Percentiles rank a stretch among this genome's conserved stretches.
phyloP scores from a whole-genome alignment of 2,113 vertebrate species.

The Rhabdornis inornatus region DNA sequence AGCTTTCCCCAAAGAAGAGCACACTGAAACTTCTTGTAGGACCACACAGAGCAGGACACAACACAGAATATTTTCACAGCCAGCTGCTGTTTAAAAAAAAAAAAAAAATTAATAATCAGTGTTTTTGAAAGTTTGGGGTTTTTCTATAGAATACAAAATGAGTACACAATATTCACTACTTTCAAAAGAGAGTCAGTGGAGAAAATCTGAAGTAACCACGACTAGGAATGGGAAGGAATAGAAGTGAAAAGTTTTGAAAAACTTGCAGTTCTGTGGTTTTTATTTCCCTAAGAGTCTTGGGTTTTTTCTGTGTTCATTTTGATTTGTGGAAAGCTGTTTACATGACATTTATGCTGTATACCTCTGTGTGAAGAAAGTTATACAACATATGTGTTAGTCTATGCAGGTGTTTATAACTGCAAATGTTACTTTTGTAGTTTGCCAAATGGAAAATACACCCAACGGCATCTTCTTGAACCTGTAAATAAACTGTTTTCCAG shows the following conservation, averaged over 20 bases:
- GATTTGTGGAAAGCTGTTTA: constrained; percentile 17
- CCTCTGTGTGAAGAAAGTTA: constrained; percentile 7
- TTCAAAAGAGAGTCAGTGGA: neutral
- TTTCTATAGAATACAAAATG: neutral
- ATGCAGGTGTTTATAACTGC: constrained; percentile 26
- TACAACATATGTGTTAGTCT: neutral
- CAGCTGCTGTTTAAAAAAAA: neutral
- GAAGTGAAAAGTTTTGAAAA: neutral
- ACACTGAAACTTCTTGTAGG: neutral
- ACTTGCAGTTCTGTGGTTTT: neutral
- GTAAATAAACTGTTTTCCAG: constrained; percentile 61
- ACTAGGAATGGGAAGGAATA: neutral
- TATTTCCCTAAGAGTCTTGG: neutral
- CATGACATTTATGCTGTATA: neutral
- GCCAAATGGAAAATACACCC: constrained; percentile 28
- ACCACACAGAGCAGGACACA: neutral
- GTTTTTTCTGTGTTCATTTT: neutral
- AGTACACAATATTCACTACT: neutral
- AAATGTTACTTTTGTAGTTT: constrained; percentile 33
- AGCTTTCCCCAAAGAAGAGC: neutral
- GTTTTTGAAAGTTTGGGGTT: neutral
- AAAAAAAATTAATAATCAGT: neutral
- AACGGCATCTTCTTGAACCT: constrained; percentile 33
- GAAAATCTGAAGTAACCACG: neutral
- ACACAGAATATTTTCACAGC: neutral